Conservation (phyloP, 2,797 vertebrate species). For the Distichodus sexfasciatus region DNA sequence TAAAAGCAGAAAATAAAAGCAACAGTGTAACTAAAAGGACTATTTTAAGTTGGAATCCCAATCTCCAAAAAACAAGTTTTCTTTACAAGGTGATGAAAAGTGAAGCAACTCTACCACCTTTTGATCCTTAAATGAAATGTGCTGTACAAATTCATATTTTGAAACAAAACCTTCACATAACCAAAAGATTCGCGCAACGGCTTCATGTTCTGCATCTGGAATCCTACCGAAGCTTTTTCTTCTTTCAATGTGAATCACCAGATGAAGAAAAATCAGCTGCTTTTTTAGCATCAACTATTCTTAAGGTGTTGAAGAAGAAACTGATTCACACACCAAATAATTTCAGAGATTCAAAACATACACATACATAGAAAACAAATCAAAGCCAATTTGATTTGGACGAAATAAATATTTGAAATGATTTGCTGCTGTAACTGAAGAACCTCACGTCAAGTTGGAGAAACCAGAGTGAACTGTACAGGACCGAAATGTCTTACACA, state of each 20-base stretch:
- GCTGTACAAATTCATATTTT: constrained; percentile 26
- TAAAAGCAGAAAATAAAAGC: constrained; percentile 51
- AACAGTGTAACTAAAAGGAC: constrained; percentile 38
- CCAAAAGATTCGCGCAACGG: constrained; percentile 13
- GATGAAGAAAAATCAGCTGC: constrained; percentile 2
- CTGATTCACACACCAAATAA: constrained; percentile 20
- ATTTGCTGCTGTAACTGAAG: constrained; percentile 23
- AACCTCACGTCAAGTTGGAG: constrained; percentile 7
- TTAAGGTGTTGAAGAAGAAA: constrained; percentile 14
- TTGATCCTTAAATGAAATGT: neutral
- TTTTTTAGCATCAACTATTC: constrained; percentile 9
- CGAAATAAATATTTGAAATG: constrained; percentile 42
- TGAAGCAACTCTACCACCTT: constrained; percentile 7
- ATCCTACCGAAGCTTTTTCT: constrained; percentile 7
- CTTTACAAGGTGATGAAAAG: neutral
- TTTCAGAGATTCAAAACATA: constrained; percentile 21
- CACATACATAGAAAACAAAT: constrained; percentile 9
- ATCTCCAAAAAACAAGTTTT: neutral
- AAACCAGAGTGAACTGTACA: constrained; percentile 4
- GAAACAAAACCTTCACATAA: constrained; percentile 11
- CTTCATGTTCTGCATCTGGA: neutral
- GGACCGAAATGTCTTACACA: neutral
- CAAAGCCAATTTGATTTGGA: constrained; percentile 10
- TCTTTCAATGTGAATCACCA: constrained; percentile 36
- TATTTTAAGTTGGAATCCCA: neutral